Conservation (phyloP, 1,140 invertebrate species). For the Tetraneura akinire region DNA sequence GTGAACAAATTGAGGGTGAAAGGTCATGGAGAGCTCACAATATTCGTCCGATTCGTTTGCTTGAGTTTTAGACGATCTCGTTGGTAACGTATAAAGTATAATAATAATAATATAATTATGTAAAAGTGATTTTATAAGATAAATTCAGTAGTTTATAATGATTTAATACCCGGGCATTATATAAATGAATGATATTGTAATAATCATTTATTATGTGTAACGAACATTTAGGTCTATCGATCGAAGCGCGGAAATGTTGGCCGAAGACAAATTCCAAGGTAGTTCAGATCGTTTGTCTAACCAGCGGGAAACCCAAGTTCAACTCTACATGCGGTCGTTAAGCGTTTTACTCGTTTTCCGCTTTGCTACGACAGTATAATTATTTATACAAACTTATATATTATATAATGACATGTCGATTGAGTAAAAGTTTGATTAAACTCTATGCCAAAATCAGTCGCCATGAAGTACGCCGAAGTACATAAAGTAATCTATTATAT, state of each 20-base stretch:
- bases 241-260: not conserved
- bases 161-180: not conserved
- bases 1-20: slow-evolving; percentile 14
- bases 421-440: not conserved
- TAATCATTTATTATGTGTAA: too few relatives aligned
- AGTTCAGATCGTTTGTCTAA: not conserved
- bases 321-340: not conserved
- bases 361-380: not conserved
- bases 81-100: too few relatives aligned
- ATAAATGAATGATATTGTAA: too few relatives aligned
- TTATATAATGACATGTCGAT: not conserved
- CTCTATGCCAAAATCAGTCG: too few relatives aligned
- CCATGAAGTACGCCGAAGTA: too few relatives aligned
- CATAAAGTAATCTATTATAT: too few relatives aligned
- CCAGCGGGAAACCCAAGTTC: not conserved
- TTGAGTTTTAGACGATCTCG: too few relatives aligned
- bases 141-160: not conserved
- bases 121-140: not conserved
- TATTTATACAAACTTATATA: not conserved
- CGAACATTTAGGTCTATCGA: not conserved
- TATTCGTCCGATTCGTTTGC: not conserved
- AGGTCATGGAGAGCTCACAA: not conserved
- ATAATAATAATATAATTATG: too few relatives aligned
- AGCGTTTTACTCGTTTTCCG: not conserved
- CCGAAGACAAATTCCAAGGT: not conserved